phyloP scores from a whole-genome alignment of 1,140 invertebrate genomes.

The Neocloeon triangulifer region DNA sequence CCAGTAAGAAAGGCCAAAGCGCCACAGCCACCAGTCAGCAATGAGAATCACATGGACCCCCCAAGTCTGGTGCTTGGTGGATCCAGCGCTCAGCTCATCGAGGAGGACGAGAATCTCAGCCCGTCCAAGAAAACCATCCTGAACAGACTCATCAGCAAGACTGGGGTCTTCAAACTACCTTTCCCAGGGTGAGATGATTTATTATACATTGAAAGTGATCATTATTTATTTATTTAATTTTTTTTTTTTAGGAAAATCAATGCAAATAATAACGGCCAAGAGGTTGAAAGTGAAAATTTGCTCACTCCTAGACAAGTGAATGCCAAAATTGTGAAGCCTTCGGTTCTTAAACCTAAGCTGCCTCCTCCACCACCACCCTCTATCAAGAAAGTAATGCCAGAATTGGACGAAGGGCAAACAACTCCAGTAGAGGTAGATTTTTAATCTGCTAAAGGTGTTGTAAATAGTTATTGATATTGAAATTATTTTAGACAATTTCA shows the following conservation, averaged over 20 bases:
- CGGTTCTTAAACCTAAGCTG: slow-evolving; percentile 17
- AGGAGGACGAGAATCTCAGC: too few species aligned
- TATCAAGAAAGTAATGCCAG: slow-evolving; percentile 3
- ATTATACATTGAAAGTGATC: too few species aligned
- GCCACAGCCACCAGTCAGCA: too few species aligned
- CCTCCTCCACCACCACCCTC: slow-evolving; percentile 10
- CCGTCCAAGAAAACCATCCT: slow-evolving; percentile 19
- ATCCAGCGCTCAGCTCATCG: too few species aligned
- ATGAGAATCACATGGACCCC: slow-evolving; percentile 7
- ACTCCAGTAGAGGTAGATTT: slow-evolving; percentile 16
- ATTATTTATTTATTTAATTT: too few species aligned
- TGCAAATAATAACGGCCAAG: slow-evolving; percentile 7
- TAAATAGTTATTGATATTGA: slow-evolving; percentile 13
- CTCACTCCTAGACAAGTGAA: slow-evolving; percentile 11
- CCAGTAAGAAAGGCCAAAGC: too few species aligned
- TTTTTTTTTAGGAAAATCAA: not conserved
- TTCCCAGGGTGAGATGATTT: slow-evolving; percentile 2
- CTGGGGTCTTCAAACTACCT: too few species aligned
- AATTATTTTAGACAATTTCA: slow-evolving; percentile 16
- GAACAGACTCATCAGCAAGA: slow-evolving; percentile 17
- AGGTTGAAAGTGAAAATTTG: slow-evolving; percentile 16
- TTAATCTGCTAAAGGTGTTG: not conserved
- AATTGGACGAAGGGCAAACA: slow-evolving; percentile 1
- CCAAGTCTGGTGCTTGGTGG: slow-evolving; percentile 13
- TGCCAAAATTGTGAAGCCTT: slow-evolving; percentile 1